phyloP scores from a whole-genome alignment of 2,888 invertebrate species.

The Euzophera pinguis region DNA sequence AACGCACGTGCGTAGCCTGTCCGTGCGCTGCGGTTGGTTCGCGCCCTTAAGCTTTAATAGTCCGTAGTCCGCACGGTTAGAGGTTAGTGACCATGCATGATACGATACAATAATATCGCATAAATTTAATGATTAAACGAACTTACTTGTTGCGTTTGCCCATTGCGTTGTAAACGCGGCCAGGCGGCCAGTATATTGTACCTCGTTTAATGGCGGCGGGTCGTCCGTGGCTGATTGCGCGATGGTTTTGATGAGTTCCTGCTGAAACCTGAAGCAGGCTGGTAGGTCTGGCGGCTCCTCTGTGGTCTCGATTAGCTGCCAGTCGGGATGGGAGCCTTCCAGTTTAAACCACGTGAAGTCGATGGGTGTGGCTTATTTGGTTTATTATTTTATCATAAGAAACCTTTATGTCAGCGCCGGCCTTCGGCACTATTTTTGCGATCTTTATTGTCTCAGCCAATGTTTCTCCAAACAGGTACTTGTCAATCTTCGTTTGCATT shows the following conservation, averaged over 20 bases:
- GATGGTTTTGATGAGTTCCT: conserved; percentile 8
- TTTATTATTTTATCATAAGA: no score
- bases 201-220: conserved; percentile 10
- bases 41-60: no score
- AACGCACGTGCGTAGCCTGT: no score
- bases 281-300: not conserved
- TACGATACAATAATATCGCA: no score
- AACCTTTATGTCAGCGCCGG: not conserved
- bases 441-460: not conserved
- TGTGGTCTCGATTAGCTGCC: not conserved
- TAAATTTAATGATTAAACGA: no score
- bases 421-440: not conserved
- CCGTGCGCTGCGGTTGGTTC: no score
- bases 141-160: no score
- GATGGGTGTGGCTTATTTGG: not conserved
- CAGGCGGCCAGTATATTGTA: conserved; percentile 7
- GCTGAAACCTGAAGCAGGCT: not conserved
- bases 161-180: no score
- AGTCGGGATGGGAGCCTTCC: not conserved
- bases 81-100: no score
- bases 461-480: not conserved
- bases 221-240: conserved; percentile 5
- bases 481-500: not conserved
- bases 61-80: no score
- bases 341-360: not conserved